Evolutionary conservation across 2,888 invertebrate genomes (phyloP).

Genomic region (Dascillus cervinus): DNA sequence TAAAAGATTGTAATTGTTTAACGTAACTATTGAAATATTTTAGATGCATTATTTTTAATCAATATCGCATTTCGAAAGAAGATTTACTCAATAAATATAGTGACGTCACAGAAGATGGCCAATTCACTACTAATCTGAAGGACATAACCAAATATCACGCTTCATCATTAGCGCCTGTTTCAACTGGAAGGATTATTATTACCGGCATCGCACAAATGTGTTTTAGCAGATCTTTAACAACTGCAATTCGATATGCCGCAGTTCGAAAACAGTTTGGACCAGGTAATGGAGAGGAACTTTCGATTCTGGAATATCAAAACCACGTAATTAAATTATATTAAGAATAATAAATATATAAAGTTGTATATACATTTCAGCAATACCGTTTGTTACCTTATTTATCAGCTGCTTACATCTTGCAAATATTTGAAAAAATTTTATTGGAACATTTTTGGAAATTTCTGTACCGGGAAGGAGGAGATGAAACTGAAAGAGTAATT

Average conservation of each 20-base stretch:
- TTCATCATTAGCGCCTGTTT: slow-evolving; percentile 56
- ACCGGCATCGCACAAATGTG: slow-evolving; percentile 49
- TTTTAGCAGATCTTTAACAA: slow-evolving; percentile 66
- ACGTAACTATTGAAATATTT: no score
- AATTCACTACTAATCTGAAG: slow-evolving; percentile 71
- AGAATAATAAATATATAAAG: no score
- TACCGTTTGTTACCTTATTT: slow-evolving; percentile 73
- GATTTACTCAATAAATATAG: slow-evolving; percentile 77
- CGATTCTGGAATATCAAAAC: slow-evolving; percentile 87
- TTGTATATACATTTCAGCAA: slow-evolving; percentile 56
- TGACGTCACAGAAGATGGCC: slow-evolving; percentile 77
- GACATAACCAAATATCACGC: slow-evolving; percentile 65
- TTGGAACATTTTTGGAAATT: no score
- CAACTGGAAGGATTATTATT: slow-evolving; percentile 75
- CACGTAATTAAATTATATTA: slow-evolving; percentile 67
- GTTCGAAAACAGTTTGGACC: slow-evolving; percentile 85
- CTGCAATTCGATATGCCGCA: slow-evolving; percentile 81
- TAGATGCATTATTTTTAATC: slow-evolving; percentile 68
- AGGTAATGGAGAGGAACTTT: slow-evolving; percentile 60
- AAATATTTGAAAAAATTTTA: slow-evolving; percentile 57
- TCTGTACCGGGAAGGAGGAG: no score
- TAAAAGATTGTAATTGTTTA: slow-evolving; percentile 22
- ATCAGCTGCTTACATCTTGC: slow-evolving; percentile 59
- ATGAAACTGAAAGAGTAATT: slow-evolving; percentile 57
- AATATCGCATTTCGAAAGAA: slow-evolving; percentile 72